These are phyloP conservation scores for Gopherus flavomarginatus DNA, from an alignment of 2,113 vertebrate species.

Conservation along the genomic window DNA sequence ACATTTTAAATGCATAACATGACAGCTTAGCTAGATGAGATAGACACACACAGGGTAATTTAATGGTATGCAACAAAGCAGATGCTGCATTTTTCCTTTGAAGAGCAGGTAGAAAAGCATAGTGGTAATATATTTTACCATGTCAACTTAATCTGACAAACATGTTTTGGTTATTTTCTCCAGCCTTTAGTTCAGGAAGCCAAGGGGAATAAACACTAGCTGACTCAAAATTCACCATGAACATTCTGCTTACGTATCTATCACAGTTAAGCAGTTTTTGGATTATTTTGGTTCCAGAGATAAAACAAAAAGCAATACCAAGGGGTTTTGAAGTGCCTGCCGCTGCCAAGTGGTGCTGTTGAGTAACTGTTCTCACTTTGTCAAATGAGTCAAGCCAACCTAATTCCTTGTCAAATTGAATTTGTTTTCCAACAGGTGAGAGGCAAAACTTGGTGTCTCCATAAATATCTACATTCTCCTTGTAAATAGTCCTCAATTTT, in stretches of 20 bases:
- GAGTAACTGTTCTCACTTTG: not conserved
- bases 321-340: not conserved
- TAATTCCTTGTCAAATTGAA: slow-evolving; percentile 26
- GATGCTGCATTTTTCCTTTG: not conserved
- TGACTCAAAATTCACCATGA: not conserved
- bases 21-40: not conserved
- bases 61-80: not conserved
- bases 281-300: not conserved
- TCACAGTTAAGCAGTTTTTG: not conserved
- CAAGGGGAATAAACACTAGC: not conserved
- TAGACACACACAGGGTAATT: not conserved
- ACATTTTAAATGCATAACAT: slow-evolving; percentile 21
- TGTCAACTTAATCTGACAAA: not conserved
- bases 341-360: not conserved
- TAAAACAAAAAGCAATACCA: not conserved
- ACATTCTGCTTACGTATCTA: not conserved
- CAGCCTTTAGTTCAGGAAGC: not conserved
- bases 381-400: not conserved
- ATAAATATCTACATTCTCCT: not conserved
- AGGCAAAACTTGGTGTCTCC: not conserved
- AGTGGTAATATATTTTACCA: not conserved
- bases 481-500: not conserved
- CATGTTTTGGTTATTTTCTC: not conserved
- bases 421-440: slow-evolving; percentile 10
- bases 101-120: not conserved